Base-by-base conservation (phyloP, 2,888 invertebrate species). In the Choristoneura rosaceana region DNA sequence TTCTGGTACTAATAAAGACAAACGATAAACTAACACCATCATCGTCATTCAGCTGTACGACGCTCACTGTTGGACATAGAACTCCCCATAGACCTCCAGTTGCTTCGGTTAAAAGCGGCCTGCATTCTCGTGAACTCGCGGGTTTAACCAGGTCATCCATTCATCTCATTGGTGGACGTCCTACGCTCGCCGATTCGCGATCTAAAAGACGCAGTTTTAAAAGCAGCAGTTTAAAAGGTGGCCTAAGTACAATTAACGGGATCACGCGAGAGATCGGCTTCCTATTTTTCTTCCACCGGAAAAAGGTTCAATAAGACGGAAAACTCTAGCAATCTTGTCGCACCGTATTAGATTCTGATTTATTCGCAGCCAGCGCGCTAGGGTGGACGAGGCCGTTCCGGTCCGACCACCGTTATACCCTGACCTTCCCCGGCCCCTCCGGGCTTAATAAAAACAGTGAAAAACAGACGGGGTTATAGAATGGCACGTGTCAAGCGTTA, bases 341-440 rank as follows among this genome's bases (percentile, higher is more conserved):
- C 86, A 87, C 86, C 82, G 87, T 90, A 91, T 91, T 90, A 90
- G 87, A 89, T 88, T 90, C 90, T 93, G 93, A 93, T 93, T 92
- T 93, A 93, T 93, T 88, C 86, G 80, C 79, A 86, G 83, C 83
- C 82, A 85, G 80, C 77, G 83, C 83, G 80, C 79, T 86, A 83
- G 93, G 91, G 90, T 90, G 92, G 91, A 90, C 92, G 85, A 80
- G 80, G 75, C 78, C 82, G 85, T 88, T 86, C 84, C 84, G 83
- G 85, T 87, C 82, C 79, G 71, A 80, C 75, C 77, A 82, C 93
- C 88, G 90, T 70, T 43, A 34, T 76, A 81, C 9, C 33, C 15
- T 78, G 92, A 86, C 77, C 91, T 80, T 69, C 84, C 81, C 76
- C 78, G 82, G 77, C 76, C 74, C 79, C 81, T 65, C 8, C 47